These are phyloP conservation scores for Chymomyza procnemis DNA, from an alignment of 2,888 invertebrate genomes.

Conservation along the genomic window DNA sequence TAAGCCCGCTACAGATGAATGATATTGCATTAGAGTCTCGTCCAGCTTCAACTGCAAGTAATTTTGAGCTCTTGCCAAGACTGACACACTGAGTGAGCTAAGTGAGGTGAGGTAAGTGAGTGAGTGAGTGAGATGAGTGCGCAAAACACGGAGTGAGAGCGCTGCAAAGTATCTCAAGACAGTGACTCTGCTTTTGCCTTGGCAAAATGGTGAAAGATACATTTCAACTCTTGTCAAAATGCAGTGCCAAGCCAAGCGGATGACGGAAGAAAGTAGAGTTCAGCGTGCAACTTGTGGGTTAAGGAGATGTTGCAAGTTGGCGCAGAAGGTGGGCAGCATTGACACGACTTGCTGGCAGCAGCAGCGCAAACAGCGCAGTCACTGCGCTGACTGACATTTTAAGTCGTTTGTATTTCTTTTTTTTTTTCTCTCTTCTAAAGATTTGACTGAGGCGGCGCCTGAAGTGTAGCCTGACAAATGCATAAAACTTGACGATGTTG, in stretches of 20 bases:
- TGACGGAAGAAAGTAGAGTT: slow-evolving; percentile 60
- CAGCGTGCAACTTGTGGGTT: not conserved
- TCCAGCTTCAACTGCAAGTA: not conserved
- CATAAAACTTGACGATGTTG: slow-evolving; percentile 55
- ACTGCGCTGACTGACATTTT: slow-evolving; percentile 70
- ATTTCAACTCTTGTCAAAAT: slow-evolving; percentile 74
- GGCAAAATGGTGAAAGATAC: slow-evolving; percentile 63
- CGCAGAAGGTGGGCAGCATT: not conserved
- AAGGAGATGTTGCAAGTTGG: not conserved
- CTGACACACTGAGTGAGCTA: slow-evolving; percentile 1
- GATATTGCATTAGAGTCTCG: not conserved
- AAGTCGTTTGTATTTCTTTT: slow-evolving; percentile 31
- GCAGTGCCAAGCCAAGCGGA: slow-evolving; percentile 26
- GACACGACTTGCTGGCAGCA: slow-evolving; percentile 6
- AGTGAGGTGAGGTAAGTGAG: not conserved
- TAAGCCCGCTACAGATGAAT: not conserved
- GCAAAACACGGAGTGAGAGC: slow-evolving; percentile 9
- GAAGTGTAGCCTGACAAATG: slow-evolving; percentile 72
- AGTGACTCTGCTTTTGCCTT: slow-evolving; percentile 31
- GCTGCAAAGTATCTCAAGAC: not conserved
- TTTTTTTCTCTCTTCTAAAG: slow-evolving; percentile 11
- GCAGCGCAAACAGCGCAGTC: slow-evolving; percentile 32
- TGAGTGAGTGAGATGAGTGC: not conserved
- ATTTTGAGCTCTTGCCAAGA: not conserved
- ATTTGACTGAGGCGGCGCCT: slow-evolving; percentile 44